A percentile compares a stretch with the other conserved stretches of the same genome.
Conservation (phyloP, 2,797 vertebrate genomes). For the Sebastes jordani region DNA sequence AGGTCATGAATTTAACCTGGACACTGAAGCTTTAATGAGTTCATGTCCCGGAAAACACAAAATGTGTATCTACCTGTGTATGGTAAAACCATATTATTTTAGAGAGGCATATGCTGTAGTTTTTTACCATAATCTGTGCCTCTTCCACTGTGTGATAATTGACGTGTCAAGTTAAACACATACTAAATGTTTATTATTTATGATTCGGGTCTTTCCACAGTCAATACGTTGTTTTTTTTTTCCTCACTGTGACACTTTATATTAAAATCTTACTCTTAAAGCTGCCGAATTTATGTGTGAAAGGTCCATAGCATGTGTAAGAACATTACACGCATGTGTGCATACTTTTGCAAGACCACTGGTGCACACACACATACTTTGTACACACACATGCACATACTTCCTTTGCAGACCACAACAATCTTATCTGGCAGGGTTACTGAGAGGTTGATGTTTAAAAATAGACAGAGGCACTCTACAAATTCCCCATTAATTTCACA, state of each 20-base stretch:
- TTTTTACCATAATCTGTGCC: background rate
- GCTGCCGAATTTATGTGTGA: background rate
- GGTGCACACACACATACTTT: background rate
- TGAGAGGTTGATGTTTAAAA: slow-evolving; percentile 19
- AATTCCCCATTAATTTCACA: background rate
- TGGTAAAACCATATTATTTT: background rate
- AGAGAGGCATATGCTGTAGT: background rate
- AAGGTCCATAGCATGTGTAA: background rate
- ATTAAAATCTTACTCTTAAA: background rate
- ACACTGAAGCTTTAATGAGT: background rate
- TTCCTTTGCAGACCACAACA: slow-evolving; percentile 14
- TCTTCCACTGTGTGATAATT: too few relatives aligned
- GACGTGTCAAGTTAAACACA: background rate
- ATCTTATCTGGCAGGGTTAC: slow-evolving; percentile 38
- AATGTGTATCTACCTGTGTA: background rate
- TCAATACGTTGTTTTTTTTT: too few relatives aligned
- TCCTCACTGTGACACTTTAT: too few relatives aligned
- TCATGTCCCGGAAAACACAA: background rate
- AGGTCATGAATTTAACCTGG: background rate
- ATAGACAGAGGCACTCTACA: background rate
- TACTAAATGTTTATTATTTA: background rate
- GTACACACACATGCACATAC: background rate
- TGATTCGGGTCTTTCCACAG: background rate
- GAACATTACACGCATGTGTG: background rate
- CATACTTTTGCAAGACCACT: background rate